Conservation (phyloP, 2,888 invertebrate species). For the Melangyna quadrimaculata region DNA sequence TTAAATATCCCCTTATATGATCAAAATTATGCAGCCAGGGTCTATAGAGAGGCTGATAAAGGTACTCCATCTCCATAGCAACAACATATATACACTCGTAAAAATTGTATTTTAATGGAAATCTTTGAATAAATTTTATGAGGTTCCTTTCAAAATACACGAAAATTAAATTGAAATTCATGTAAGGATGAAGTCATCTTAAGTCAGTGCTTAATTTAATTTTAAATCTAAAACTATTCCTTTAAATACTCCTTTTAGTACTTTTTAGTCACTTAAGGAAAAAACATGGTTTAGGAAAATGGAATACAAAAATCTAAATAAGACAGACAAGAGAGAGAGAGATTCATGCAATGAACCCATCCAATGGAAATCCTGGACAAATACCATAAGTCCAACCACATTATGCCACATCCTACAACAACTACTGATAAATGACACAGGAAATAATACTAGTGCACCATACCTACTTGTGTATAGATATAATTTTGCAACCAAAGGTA, state of each 20-base stretch:
- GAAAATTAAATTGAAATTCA: conserved; percentile 15
- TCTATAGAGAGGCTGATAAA: neutral
- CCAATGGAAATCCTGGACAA: conserved; percentile 19
- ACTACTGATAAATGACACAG: conserved; percentile 53
- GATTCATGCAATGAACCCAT: neutral
- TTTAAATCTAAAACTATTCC: neutral
- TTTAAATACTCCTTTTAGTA: neutral
- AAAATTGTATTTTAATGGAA: conserved; percentile 42
- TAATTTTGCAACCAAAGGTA: conserved; percentile 42
- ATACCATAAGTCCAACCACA: neutral
- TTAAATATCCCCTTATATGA: neutral
- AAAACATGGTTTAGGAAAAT: too few species aligned
- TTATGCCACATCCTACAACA: too few species aligned
- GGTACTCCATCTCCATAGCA: neutral
- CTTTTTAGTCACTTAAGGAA: too few species aligned
- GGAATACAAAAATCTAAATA: neutral
- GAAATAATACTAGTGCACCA: too few species aligned
- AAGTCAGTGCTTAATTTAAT: neutral
- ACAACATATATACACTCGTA: neutral
- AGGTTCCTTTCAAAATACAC: conserved; percentile 30
- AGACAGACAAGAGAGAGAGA: neutral
- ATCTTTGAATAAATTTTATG: conserved; percentile 51
- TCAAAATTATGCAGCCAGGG: neutral
- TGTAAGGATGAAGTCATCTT: conserved; percentile 2
- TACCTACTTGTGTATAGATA: conserved; percentile 33